Conservation (phyloP, 2,888 invertebrate species). For the Rhynchonema sp. region DNA sequence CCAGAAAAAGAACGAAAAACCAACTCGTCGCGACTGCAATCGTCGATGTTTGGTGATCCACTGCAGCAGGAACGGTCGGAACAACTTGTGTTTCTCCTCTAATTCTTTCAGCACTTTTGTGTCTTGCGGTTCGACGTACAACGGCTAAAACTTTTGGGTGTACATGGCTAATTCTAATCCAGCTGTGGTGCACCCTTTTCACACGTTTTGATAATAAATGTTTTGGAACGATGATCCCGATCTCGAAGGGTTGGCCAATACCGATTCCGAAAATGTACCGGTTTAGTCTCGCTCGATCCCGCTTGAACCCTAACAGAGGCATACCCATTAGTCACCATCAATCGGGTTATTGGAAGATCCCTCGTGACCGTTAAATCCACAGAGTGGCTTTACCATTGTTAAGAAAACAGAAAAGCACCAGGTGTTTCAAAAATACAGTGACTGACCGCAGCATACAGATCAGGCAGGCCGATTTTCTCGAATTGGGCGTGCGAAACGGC, state of each 20-base stretch:
- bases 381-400: not conserved
- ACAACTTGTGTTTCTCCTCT: constrained; percentile 44
- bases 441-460: not conserved
- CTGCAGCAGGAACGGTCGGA: constrained; percentile 53
- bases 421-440: not conserved
- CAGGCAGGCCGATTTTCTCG: not conserved
- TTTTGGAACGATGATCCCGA: not conserved
- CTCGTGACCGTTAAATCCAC: too few species aligned
- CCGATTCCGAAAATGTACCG: too few species aligned
- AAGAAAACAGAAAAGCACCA: not conserved
- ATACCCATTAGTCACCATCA: too few species aligned
- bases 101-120: constrained; percentile 66
- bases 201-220: not conserved
- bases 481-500: constrained; percentile 4
- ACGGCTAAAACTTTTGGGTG: constrained; percentile 42
- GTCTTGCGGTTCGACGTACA: constrained; percentile 91
- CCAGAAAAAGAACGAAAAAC: not conserved
- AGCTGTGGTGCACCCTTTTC: not conserved
- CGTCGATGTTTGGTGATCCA: constrained; percentile 56
- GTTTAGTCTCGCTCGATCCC: too few species aligned
- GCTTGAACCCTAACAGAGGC: too few species aligned
- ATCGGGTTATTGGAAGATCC: too few species aligned
- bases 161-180: not conserved
- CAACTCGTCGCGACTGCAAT: constrained; percentile 35
- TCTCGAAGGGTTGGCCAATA: too few species aligned